phyloP scores from a whole-genome alignment of 64 coral and sea anemone species.

The Dendronephthya gigantea region DNA sequence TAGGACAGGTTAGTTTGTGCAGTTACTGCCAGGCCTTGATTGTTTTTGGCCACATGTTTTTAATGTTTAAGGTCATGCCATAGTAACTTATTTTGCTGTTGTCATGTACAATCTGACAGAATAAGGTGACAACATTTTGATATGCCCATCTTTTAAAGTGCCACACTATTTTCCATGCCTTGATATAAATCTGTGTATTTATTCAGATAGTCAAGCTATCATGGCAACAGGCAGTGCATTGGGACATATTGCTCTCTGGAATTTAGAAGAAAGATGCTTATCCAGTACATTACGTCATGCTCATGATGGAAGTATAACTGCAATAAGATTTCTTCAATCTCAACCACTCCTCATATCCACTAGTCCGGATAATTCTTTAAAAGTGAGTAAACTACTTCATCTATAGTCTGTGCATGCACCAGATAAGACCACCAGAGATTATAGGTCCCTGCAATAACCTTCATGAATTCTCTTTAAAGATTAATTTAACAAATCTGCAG shows the following conservation, averaged over 20 bases:
- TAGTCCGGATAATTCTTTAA: constrained; percentile 83
- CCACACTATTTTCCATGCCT: not conserved
- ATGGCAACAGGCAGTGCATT: constrained; percentile 88
- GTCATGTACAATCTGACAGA: too few species aligned
- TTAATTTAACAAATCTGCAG: too few species aligned
- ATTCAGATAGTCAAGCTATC: constrained; percentile 73
- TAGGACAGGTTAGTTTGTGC: constrained; percentile 65
- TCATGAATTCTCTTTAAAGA: too few species aligned
- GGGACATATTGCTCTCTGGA: constrained; percentile 94
- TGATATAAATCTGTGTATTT: not conserved
- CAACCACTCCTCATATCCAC: constrained; percentile 72
- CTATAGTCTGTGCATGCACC: too few species aligned
- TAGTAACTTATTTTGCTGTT: too few species aligned
- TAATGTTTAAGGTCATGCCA: too few species aligned
- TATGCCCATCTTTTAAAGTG: too few species aligned
- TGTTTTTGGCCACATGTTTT: too few species aligned
- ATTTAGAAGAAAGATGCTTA: constrained; percentile 74
- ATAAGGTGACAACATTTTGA: too few species aligned
- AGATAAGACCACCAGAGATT: too few species aligned
- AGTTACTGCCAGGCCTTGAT: too few species aligned
- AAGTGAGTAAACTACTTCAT: constrained; percentile 33
- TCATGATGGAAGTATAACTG: constrained; percentile 58
- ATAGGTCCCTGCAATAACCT: too few species aligned
- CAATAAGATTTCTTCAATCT: constrained; percentile 70
- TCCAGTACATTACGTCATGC: constrained; percentile 53